Percentiles rank a stretch among this genome's conserved stretches.
Evolutionary conservation across 1,140 invertebrate species (phyloP).

Genomic region (Euura lappo): DNA sequence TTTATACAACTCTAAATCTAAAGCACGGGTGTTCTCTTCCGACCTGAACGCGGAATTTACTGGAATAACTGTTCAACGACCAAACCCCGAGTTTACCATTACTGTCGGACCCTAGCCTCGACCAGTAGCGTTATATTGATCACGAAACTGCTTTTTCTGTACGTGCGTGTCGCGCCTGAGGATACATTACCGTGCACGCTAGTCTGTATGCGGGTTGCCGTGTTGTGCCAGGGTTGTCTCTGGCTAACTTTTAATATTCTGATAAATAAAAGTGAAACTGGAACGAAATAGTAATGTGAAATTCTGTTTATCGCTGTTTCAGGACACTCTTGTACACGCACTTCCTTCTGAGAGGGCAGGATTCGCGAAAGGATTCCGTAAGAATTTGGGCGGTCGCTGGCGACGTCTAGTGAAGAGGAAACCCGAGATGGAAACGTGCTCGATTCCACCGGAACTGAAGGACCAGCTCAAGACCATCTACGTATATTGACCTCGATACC

Average conservation of each 20-base stretch:
- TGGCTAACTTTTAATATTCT: too few relatives aligned
- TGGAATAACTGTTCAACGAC: conserved; percentile 41
- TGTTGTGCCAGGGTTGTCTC: too few relatives aligned
- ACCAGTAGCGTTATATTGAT: conserved; percentile 42
- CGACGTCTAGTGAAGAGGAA: conserved; percentile 82
- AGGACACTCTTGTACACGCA: conserved; percentile 79
- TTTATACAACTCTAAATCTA: too few relatives aligned
- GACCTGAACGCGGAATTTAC: too few relatives aligned
- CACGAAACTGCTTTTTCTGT: conserved; percentile 24
- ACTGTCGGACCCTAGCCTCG: too few relatives aligned
- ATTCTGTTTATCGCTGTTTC: conserved; percentile 55
- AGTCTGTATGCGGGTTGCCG: too few relatives aligned
- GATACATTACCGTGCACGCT: too few relatives aligned
- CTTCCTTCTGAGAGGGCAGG: conserved; percentile 73
- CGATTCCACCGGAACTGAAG: conserved; percentile 83
- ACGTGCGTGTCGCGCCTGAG: too few relatives aligned
- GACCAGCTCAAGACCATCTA: conserved; percentile 89
- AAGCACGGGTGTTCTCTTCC: too few relatives aligned
- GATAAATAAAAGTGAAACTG: background rate
- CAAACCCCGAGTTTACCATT: conserved; percentile 36
- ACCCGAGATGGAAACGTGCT: conserved; percentile 78
- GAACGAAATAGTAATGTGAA: conserved; percentile 6
- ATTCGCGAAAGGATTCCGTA: conserved; percentile 78
- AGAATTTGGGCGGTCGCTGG: conserved; percentile 82
- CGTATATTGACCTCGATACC: conserved; percentile 71